phyloP scores from a whole-genome alignment of 1,140 invertebrate genomes.

The Pteromalus puparum region DNA sequence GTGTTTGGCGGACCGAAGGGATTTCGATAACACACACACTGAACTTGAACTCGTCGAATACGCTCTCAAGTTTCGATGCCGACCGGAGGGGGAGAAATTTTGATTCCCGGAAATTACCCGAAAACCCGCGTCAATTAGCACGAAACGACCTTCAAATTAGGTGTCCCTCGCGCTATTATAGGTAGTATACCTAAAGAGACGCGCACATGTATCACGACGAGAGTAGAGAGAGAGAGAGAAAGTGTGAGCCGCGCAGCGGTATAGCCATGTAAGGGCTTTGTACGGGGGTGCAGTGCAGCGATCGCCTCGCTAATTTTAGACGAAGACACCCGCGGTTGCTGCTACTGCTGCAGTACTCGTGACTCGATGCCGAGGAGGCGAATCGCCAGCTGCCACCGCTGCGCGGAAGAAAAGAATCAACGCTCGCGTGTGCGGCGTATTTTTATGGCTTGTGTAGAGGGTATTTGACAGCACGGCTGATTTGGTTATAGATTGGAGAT shows the following conservation, averaged over 20 bases:
- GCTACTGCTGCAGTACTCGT: not conserved
- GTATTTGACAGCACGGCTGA: too few species aligned
- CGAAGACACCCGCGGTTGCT: not conserved
- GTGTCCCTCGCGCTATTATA: not conserved
- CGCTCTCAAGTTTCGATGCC: not conserved
- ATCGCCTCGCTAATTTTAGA: conserved; percentile 40
- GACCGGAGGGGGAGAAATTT: not conserved
- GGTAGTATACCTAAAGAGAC: not conserved
- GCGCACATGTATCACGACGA: not conserved
- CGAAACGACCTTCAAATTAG: not conserved
- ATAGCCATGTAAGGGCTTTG: not conserved
- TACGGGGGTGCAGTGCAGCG: conserved; percentile 1
- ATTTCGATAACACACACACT: not conserved
- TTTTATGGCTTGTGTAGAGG: not conserved
- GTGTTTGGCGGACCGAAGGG: not conserved
- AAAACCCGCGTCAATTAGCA: not conserved
- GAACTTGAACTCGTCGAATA: not conserved
- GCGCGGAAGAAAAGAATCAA: not conserved
- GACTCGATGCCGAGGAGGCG: not conserved
- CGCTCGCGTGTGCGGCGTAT: not conserved
- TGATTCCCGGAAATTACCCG: not conserved
- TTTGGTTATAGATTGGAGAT: too few species aligned
- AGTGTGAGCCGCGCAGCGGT: not conserved
- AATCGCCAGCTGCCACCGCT: conserved; percentile 34
- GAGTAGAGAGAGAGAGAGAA: not conserved